Evolutionary conservation across 35 echinoderm and acorn worm genomes (phyloP).

Genomic region (Amphiura filiformis): DNA sequence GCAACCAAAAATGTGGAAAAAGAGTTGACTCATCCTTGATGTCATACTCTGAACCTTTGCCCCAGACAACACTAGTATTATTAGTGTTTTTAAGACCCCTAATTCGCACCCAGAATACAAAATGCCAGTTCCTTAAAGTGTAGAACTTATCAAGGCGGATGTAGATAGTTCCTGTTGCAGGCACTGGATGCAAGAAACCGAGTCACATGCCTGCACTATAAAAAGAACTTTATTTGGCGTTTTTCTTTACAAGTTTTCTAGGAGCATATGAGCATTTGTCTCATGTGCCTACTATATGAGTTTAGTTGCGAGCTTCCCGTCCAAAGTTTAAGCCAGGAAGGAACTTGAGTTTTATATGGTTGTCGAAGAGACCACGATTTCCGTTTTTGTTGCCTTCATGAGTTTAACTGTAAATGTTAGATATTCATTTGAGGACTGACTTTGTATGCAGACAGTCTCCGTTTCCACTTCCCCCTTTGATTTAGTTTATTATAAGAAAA

Average conservation of each 20-base stretch:
- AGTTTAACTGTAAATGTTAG: not conserved
- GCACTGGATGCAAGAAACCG: not conserved
- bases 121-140: not conserved
- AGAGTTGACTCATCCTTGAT: conserved; percentile 8
- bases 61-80: not conserved
- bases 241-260: not conserved
- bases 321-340: not conserved
- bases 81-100: not conserved
- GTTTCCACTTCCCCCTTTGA: not conserved
- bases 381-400: not conserved
- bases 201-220: not conserved
- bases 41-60: not conserved
- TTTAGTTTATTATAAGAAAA: not conserved
- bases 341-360: not conserved
- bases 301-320: not conserved
- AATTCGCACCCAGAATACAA: not conserved
- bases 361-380: not conserved
- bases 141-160: not conserved
- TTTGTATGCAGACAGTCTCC: not conserved
- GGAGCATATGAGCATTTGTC: too few species aligned
- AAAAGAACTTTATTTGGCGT: not conserved
- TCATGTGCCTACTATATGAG: too few species aligned
- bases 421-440: not conserved
- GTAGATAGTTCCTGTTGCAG: not conserved
- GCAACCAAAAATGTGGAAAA: not conserved